phyloP scores from a whole-genome alignment of 2,113 vertebrate genomes.

The Mohoua ochrocephala region DNA sequence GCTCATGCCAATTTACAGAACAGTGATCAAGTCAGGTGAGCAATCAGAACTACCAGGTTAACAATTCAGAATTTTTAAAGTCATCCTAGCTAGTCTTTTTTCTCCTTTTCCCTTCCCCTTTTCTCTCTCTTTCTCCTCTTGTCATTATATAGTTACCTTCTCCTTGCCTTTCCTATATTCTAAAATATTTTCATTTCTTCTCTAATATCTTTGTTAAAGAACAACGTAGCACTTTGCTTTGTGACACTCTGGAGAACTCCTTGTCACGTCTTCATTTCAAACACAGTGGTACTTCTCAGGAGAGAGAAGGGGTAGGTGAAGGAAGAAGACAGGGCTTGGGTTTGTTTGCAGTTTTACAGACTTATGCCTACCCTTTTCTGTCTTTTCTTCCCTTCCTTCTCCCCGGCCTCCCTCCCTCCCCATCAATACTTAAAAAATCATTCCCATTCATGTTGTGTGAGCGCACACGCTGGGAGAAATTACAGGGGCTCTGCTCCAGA shows the following conservation, averaged over 20 bases:
- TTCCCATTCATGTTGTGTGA: constrained; percentile 47
- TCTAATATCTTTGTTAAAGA: not conserved
- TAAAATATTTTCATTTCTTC: not conserved
- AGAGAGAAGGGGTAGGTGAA: not conserved
- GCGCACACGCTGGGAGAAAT: not conserved
- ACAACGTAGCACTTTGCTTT: not conserved
- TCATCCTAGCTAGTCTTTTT: not conserved
- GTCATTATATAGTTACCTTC: not conserved
- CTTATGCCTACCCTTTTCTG: not conserved
- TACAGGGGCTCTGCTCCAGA: constrained; percentile 46
- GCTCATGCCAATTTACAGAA: not conserved
- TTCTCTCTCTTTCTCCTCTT: not conserved
- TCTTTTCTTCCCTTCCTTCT: constrained; percentile 14
- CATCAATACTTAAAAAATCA: constrained; percentile 29
- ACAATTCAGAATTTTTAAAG: not conserved
- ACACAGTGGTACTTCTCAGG: not conserved
- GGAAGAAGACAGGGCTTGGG: not conserved
- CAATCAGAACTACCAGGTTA: not conserved
- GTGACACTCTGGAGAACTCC: not conserved
- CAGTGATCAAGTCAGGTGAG: not conserved
- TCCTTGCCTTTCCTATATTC: not conserved
- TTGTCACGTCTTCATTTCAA: not conserved
- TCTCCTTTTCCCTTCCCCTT: not conserved
- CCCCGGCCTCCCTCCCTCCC: not conserved
- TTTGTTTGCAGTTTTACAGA: constrained; percentile 33